These are phyloP conservation scores for Threskiornis aethiopicus DNA, from an alignment of 2,797 vertebrate genomes.

Conservation along the genomic window DNA sequence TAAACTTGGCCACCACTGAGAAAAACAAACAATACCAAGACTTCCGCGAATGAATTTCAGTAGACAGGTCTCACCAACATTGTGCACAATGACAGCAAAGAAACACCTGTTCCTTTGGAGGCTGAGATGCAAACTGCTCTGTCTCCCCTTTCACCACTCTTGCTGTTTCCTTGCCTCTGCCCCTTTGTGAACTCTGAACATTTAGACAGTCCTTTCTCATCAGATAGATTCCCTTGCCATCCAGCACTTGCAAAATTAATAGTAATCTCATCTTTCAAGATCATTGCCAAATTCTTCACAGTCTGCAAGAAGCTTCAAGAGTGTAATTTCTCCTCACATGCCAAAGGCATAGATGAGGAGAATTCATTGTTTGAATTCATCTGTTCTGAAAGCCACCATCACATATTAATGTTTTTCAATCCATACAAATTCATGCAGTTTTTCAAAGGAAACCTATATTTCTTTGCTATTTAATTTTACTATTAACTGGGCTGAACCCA, in stretches of 20 bases:
- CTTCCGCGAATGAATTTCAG: fast-evolving
- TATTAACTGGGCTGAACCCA: background rate
- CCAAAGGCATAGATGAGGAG: background rate
- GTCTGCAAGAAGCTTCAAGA: background rate
- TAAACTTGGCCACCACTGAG: background rate
- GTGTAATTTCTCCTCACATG: background rate
- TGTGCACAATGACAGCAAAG: background rate
- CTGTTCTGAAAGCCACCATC: background rate
- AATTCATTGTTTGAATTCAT: background rate
- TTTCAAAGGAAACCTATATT: background rate
- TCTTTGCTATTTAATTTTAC: background rate
- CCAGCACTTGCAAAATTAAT: background rate
- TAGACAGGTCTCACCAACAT: background rate
- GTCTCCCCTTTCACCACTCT: background rate
- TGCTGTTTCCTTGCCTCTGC: background rate
- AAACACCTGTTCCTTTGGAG: background rate
- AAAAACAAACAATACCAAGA: background rate
- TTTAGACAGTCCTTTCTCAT: background rate
- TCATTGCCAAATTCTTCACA: background rate
- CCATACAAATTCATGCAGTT: background rate
- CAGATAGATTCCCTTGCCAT: background rate
- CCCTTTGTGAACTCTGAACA: background rate
- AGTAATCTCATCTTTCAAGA: background rate
- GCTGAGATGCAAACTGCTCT: background rate
- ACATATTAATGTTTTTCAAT: background rate